These are phyloP conservation scores for Eubucco bourcierii DNA, from an alignment of 2,113 vertebrate species.

Conservation along the genomic window DNA sequence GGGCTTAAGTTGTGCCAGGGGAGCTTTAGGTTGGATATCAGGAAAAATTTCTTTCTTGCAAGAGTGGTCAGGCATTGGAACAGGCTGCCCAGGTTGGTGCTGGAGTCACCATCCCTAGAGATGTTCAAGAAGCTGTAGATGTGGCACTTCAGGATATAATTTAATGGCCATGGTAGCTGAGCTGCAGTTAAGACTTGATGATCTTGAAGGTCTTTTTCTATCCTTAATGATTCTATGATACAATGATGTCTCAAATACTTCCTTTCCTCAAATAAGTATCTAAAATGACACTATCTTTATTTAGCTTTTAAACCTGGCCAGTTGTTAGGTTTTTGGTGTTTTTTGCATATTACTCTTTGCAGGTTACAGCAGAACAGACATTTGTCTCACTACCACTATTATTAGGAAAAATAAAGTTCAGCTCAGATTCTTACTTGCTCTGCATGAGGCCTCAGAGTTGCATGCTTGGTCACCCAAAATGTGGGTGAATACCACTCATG, in stretches of 20 bases:
- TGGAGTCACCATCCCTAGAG: too few relatives aligned
- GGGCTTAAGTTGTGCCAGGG: too few relatives aligned
- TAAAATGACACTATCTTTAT: not conserved
- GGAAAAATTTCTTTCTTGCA: too few relatives aligned
- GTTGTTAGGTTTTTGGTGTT: not conserved
- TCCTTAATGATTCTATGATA: not conserved
- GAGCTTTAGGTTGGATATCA: too few relatives aligned
- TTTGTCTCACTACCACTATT: not conserved
- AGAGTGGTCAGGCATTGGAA: too few relatives aligned
- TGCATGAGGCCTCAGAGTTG: not conserved
- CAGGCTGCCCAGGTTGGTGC: too few relatives aligned
- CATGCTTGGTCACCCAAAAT: not conserved
- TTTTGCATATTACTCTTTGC: not conserved
- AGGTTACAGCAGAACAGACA: not conserved
- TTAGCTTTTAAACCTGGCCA: not conserved
- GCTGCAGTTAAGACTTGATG: too few relatives aligned
- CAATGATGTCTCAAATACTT: not conserved
- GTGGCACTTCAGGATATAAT: too few relatives aligned
- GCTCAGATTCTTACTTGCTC: not conserved
- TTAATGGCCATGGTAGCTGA: too few relatives aligned
- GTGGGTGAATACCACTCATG: not conserved
- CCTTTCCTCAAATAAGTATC: not conserved
- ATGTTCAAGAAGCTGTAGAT: too few relatives aligned
- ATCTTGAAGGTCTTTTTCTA: too few relatives aligned
- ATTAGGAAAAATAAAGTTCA: not conserved